Evolutionary conservation across 2,888 invertebrate genomes (phyloP), one percentile per base, ranked within the genome.

Genomic region (Drosophila putrida): DNA sequence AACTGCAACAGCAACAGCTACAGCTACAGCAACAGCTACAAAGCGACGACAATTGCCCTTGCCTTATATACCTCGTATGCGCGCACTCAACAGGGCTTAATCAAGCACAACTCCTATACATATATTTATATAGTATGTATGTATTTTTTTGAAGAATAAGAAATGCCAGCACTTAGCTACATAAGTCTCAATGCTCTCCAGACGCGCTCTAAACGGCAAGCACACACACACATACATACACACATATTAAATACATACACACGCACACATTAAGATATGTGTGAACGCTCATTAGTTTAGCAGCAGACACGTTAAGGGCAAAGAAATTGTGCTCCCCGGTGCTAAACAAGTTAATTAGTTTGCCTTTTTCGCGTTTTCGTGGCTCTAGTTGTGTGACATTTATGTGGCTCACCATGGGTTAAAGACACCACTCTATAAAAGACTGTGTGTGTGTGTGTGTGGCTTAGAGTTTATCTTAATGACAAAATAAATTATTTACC

Each of bases 401-500:
- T 78, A 71, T 78, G 71, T 81, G 64, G 72, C 72, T 58, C 63
- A 63, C 61, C 65, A 58, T 74, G 76, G 79, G 75, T 61, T 70
- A 74, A 68, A 27, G 38, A 46, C 63, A 39, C 39, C 46, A 46
- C 71, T 74, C 47, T 36, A 25, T 41, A 13, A 6, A 38, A 5
- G 44, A 46, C 5, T 31, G 27, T 8, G 15, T n/a, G 10, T 39
- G 11, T 43, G 71, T 44, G 33, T 35, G 54, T 60, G 50, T 67
- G 70, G 67, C 76, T 76, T 72, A 64, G 76, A 84, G 82, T 77
- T 87, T 75, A 78, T 71, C 88, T 80, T 86, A 89, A 86, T 89
- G 86, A 89, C 89, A 82, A 89, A 82, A 86, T 89, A 89, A 89
- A 86, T 89, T 89, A 86, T 86, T 84, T 84, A 76, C 71, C 70